Conservation (phyloP, 2,113 vertebrate species). For the Pterocles orientalis region DNA sequence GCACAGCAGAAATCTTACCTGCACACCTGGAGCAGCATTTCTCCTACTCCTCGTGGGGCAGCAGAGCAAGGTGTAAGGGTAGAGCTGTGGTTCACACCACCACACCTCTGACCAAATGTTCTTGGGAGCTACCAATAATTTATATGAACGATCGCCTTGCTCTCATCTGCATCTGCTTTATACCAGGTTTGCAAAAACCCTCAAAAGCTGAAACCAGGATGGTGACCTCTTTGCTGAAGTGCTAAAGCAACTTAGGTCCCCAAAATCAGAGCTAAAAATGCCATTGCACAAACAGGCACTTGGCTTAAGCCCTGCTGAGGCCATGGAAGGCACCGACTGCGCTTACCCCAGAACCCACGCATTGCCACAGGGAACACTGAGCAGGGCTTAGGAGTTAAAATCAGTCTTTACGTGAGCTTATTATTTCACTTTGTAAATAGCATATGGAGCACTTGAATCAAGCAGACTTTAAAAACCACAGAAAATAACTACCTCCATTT, state of each 20-base stretch:
- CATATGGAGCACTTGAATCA: not conserved
- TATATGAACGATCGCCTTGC: not conserved
- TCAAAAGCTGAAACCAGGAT: not conserved
- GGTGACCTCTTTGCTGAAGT: not conserved
- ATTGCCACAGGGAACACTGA: not conserved
- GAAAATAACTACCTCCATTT: not conserved
- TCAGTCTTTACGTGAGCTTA: not conserved
- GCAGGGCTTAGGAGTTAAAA: not conserved
- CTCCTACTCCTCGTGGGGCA: not conserved
- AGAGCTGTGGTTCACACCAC: not conserved
- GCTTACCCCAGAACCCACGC: not conserved
- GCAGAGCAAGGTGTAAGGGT: not conserved
- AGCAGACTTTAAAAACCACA: not conserved
- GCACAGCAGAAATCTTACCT: not conserved
- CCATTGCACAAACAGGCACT: not conserved
- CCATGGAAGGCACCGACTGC: rapidly evolving
- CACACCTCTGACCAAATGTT: not conserved
- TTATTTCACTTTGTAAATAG: not conserved
- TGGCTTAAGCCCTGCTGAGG: not conserved
- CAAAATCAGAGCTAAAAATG: not conserved
- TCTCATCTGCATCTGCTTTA: not conserved
- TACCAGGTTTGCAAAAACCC: rapidly evolving
- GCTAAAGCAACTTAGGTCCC: not conserved
- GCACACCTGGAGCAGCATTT: not conserved
- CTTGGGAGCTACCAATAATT: not conserved